Conservation (phyloP, 2,797 vertebrate species). For the Gymnothorax reevesii region DNA sequence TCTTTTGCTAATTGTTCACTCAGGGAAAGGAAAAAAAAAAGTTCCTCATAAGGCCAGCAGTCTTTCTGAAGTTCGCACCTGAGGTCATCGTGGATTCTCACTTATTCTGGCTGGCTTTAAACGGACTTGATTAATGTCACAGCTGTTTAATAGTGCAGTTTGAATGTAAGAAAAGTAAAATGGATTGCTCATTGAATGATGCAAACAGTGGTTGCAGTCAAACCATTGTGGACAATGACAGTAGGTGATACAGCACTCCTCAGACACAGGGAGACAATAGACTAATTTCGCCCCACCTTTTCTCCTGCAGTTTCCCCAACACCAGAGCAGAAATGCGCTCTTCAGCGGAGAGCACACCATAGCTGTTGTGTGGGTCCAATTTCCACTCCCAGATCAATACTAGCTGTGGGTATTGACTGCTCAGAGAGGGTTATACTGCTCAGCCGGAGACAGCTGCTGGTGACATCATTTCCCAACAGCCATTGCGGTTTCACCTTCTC, state of each 20-base stretch:
- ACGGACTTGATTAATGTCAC: constrained; percentile 27
- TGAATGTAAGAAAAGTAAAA: constrained; percentile 18
- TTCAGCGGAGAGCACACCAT: constrained; percentile 6
- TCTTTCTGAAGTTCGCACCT: constrained; percentile 20
- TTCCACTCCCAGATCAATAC: constrained; percentile 47
- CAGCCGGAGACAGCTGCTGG: constrained; percentile 31
- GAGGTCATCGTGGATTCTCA: constrained; percentile 29
- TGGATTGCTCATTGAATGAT: constrained; percentile 28
- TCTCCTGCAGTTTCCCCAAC: not conserved
- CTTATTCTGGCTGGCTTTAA: constrained; percentile 24
- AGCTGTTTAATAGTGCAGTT: constrained; percentile 29
- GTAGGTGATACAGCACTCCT: constrained; percentile 2
- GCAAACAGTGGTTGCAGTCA: constrained; percentile 5
- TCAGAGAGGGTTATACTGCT: constrained; percentile 29
- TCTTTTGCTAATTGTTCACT: constrained; percentile 30
- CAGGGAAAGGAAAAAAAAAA: constrained; percentile 40
- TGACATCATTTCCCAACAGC: constrained; percentile 45
- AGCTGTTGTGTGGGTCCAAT: constrained; percentile 17
- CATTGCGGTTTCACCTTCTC: constrained; percentile 45
- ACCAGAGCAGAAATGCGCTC: not conserved
- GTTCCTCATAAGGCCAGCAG: constrained; percentile 15
- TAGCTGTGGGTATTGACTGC: constrained; percentile 26
- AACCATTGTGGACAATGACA: constrained; percentile 28
- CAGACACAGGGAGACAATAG: not conserved
- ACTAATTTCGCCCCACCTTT: not conserved